phyloP scores from a whole-genome alignment of 92 coral and sea anemone genomes.

The Isaurus tuberculatus region DNA sequence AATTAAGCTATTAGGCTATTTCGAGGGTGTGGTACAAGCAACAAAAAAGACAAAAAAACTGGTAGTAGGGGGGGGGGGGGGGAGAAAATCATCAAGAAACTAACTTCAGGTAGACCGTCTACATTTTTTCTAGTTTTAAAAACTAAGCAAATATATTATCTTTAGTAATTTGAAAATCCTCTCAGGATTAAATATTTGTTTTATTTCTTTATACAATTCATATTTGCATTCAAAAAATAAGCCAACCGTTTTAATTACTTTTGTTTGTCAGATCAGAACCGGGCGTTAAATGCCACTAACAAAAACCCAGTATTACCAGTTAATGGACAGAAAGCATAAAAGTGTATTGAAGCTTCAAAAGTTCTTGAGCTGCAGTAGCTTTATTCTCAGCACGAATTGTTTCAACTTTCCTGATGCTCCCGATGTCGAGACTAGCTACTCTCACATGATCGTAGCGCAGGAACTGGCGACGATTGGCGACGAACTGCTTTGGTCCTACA shows the following conservation, averaged over 20 bases:
- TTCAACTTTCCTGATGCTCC: not conserved
- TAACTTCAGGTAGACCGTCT: too few relatives aligned
- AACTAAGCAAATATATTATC: too few relatives aligned
- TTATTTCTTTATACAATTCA: not conserved
- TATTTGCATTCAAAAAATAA: too few relatives aligned
- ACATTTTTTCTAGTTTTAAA: too few relatives aligned
- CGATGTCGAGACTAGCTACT: not conserved
- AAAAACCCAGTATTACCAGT: not conserved
- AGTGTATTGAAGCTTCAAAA: not conserved
- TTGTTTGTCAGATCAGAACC: not conserved
- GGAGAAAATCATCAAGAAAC: too few relatives aligned
- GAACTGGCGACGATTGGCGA: conserved; percentile 15
- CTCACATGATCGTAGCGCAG: not conserved
- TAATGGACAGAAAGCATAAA: not conserved
- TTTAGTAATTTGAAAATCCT: too few relatives aligned
- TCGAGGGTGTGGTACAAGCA: too few relatives aligned
- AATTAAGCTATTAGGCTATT: too few relatives aligned
- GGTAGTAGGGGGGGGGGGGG: too few relatives aligned
- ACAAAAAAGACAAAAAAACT: too few relatives aligned
- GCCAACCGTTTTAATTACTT: not conserved
- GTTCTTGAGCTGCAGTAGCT: not conserved
- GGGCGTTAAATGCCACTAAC: not conserved
- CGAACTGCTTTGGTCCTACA: not conserved
- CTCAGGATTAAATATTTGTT: not conserved
- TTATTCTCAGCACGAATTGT: not conserved